Conservation (phyloP, 2,797 vertebrate species). For the Lutra lutra region DNA sequence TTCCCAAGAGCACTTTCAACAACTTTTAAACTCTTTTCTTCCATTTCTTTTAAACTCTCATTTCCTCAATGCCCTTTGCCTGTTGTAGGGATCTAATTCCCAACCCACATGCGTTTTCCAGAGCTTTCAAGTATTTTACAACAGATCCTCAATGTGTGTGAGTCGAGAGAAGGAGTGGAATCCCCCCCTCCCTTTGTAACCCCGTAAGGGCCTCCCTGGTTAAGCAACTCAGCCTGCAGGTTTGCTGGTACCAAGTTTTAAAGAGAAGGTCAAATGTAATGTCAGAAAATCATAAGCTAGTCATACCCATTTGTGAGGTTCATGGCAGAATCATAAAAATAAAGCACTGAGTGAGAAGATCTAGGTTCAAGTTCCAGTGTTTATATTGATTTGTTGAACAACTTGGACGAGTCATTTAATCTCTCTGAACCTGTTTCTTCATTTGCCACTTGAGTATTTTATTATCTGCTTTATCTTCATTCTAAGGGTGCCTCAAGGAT, state of each 20-base stretch:
- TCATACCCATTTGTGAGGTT: conserved; percentile 1
- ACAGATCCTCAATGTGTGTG: neutral
- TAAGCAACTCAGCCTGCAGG: neutral
- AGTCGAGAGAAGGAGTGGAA: neutral
- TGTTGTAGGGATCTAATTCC: neutral
- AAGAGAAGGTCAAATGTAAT: neutral
- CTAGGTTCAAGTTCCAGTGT: neutral
- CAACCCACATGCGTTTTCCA: neutral
- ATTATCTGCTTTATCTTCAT: neutral
- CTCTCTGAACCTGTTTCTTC: neutral
- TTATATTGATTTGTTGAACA: neutral
- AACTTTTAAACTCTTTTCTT: conserved; percentile 28
- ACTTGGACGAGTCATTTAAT: neutral
- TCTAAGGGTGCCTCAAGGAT: neutral
- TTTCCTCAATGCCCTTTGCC: neutral
- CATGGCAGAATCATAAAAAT: neutral
- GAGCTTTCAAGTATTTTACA: neutral
- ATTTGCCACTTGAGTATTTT: neutral
- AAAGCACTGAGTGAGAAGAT: neutral
- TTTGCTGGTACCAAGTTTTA: neutral
- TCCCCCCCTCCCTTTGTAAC: neutral
- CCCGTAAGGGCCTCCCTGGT: neutral
- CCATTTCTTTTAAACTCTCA: conserved; percentile 55
- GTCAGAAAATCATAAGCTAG: neutral
- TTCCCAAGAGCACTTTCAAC: neutral